Evolutionary conservation across 2,888 invertebrate genomes (phyloP).

Genomic region (Xestia xanthographa): DNA sequence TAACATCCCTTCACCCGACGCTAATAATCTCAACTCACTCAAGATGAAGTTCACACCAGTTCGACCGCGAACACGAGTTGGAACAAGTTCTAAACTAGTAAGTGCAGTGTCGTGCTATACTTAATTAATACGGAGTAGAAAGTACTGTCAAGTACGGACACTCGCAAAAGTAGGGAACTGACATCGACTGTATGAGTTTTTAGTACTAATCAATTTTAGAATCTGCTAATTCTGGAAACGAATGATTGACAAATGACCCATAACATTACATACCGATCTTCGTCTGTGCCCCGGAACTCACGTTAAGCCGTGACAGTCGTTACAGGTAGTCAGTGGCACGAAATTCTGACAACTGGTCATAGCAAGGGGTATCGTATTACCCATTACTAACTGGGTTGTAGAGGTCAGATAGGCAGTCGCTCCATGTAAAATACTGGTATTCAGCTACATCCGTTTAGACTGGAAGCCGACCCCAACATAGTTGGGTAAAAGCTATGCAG

Average conservation of each 20-base stretch:
- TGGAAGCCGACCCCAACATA: too few relatives aligned
- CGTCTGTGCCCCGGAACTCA: neutral
- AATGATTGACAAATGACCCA: neutral
- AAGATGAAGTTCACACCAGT: constrained; percentile 12
- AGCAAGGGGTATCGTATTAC: neutral
- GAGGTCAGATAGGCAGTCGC: too few relatives aligned
- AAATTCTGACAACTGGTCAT: neutral
- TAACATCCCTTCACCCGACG: neutral
- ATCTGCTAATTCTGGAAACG: neutral
- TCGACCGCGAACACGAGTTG: neutral
- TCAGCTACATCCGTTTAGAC: too few relatives aligned
- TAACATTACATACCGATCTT: neutral
- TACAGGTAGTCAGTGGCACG: neutral
- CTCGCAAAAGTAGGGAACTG: constrained; percentile 42
- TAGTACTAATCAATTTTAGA: neutral
- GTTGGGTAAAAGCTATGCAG: too few relatives aligned
- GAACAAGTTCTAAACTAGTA: constrained; percentile 44
- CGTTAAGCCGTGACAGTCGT: neutral
- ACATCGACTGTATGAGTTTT: neutral
- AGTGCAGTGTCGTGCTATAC: constrained; percentile 29
- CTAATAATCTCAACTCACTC: constrained; percentile 24
- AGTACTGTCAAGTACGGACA: constrained; percentile 33
- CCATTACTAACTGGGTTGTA: too few relatives aligned
- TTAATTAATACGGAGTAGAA: constrained; percentile 45
- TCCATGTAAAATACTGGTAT: too few relatives aligned